Base-by-base conservation (phyloP, 1,140 invertebrate genomes). In the Drosophila quadrilineata region DNA sequence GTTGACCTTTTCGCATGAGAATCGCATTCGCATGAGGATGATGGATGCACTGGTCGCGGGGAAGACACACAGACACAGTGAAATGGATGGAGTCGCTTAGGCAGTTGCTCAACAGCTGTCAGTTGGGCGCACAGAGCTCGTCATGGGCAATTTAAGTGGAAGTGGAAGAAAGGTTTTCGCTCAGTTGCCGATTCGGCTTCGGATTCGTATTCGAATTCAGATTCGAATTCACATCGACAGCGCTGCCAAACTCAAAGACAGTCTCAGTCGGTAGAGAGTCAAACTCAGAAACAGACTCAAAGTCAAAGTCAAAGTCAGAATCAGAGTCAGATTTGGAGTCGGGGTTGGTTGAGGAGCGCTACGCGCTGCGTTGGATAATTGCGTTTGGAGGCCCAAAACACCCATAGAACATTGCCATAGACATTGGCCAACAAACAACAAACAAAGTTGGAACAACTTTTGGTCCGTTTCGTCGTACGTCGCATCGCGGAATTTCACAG, bases 1-100 rank as follows among this genome's bases (percentile, higher is more conserved):
- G 74, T 69, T 84, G 77, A 84, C 77, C 77, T 84, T 84, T 84
- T 84, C 77, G 77, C 79, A 84, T 85, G 77, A 84, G 73, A 73
- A 73, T 84, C 66, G 66, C 50, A 69, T 71, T 84, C 66, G 66
- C 50, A 69, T 71, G 60, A 45, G 45, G 71, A 84, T 82, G 77
- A 82, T 82, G 77, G 77, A 82, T 84, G 59, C 77, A 82, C 76
- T 82, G 58, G 19, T 17, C 16, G 36, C 35, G 53, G 59, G 17
- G 48, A 31, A 43, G 17, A 28, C 43, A 49, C n/a, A 24, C 50
- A 45, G 63, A 38, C 54, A 60, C 56, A 64, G 48, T 62, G n/a
- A n/a, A n/a, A n/a, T n/a, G n/a, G n/a, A n/a, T n/a, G n/a, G n/a
- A n/a, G 58, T 68, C 65, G 50, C 49, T 21, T 24, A 43, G 49